phyloP scores from a whole-genome alignment of 2,888 invertebrate genomes.

The Metacarcinus magister region DNA sequence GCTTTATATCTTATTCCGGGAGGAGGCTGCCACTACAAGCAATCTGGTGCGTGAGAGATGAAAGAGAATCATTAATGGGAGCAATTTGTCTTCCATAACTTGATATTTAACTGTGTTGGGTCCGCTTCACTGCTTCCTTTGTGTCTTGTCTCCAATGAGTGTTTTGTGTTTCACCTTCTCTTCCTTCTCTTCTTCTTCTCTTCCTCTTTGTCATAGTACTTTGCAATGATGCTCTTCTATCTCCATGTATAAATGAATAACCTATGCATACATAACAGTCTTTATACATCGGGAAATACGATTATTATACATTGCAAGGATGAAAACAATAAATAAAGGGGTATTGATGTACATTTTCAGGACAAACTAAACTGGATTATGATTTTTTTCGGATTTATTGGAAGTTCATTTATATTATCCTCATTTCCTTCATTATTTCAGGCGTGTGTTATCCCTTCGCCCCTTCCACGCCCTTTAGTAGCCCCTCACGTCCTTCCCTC shows the following conservation, averaged over 20 bases:
- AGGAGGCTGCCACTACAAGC: not conserved
- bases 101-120: constrained; percentile 4
- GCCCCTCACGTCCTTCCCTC: not conserved
- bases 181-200: too few relatives aligned
- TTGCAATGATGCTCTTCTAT: not conserved
- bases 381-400: too few relatives aligned
- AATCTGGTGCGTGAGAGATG: not conserved
- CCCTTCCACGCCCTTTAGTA: not conserved
- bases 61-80: constrained; percentile 26
- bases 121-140: not conserved
- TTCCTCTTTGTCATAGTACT: too few relatives aligned
- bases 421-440: not conserved
- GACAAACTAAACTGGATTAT: too few relatives aligned
- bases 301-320: too few relatives aligned
- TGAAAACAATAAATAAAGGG: too few relatives aligned
- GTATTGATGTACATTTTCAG: too few relatives aligned
- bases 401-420: not conserved
- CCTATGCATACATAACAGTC: too few relatives aligned
- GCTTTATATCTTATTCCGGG: not conserved
- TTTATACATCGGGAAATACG: too few relatives aligned
- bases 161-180: too few relatives aligned
- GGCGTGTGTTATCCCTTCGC: not conserved
- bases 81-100: constrained; percentile 38
- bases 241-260: not conserved
- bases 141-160: not conserved